phyloP scores from a whole-genome alignment of 2,113 vertebrate genomes.

The Myiozetetes cayanensis region DNA sequence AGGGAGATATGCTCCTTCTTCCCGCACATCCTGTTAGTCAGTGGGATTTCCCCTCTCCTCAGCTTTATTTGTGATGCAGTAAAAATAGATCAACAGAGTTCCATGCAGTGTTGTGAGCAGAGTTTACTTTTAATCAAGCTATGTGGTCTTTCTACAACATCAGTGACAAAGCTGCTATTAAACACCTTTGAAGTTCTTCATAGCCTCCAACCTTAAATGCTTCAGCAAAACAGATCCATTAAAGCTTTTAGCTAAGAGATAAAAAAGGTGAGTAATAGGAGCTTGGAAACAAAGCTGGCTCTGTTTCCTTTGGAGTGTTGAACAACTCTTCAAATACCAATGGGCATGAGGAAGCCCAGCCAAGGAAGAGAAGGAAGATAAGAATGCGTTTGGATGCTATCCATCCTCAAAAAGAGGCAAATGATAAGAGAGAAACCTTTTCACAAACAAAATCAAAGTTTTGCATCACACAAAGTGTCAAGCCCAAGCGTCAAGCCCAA shows the following conservation, averaged over 20 bases:
- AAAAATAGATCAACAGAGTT: slow-evolving; percentile 40
- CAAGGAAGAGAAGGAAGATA: not conserved
- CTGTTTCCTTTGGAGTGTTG: not conserved
- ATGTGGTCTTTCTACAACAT: slow-evolving; percentile 24
- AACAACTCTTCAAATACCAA: not conserved
- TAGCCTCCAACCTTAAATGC: slow-evolving; percentile 26
- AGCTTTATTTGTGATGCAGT: slow-evolving; percentile 39
- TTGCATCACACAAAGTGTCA: not conserved
- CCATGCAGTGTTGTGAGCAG: not conserved
- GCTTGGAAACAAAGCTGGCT: slow-evolving; percentile 12
- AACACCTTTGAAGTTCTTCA: slow-evolving; percentile 36
- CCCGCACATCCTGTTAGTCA: not conserved
- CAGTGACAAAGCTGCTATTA: not conserved
- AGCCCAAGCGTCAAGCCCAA: not conserved
- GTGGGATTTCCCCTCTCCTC: slow-evolving; percentile 35
- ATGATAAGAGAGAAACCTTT: not conserved
- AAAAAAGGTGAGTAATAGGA: slow-evolving; percentile 7
- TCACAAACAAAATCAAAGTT: not conserved
- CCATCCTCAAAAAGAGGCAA: not conserved
- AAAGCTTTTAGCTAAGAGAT: slow-evolving; percentile 6
- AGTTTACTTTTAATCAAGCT: slow-evolving; percentile 44
- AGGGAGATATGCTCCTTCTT: not conserved
- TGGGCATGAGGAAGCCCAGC: not conserved
- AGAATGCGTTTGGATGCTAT: not conserved
- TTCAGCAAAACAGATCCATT: not conserved